Percentiles rank a stretch among this genome's conserved stretches.
phyloP scores from a whole-genome alignment of 2,113 vertebrate genomes.

The Speoplatyrhinus poulsoni region DNA sequence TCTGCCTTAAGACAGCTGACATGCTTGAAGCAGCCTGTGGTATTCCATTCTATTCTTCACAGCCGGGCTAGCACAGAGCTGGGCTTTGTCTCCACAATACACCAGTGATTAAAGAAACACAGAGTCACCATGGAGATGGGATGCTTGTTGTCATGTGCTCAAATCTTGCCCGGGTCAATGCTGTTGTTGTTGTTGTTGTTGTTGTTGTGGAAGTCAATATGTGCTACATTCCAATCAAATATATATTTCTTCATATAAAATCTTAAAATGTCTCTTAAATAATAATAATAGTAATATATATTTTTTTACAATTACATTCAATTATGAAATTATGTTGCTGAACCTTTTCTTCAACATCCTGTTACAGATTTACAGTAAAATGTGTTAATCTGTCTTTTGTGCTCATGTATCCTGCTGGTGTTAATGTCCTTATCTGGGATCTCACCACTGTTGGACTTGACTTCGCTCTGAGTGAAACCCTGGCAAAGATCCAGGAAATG shows the following conservation, averaged over 20 bases:
- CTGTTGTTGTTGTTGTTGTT: constrained; percentile 14
- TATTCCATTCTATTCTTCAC: constrained; percentile 22
- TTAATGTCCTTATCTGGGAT: constrained; percentile 28
- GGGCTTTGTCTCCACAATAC: constrained; percentile 30
- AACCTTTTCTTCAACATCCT: not conserved
- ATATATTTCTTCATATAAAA: not conserved
- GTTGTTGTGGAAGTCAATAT: constrained; percentile 1
- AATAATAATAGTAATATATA: too few relatives aligned
- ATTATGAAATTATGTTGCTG: constrained; percentile 3
- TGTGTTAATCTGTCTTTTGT: constrained; percentile 35
- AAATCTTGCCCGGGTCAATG: constrained; percentile 14
- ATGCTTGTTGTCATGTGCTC: constrained; percentile 20
- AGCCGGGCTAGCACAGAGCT: constrained; percentile 33
- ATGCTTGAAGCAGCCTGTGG: constrained; percentile 27
- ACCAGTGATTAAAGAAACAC: constrained; percentile 21
- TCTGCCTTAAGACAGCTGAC: constrained; percentile 22
- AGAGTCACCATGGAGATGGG: constrained; percentile 8
- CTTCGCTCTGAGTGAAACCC: constrained; percentile 36
- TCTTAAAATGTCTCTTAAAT: not conserved
- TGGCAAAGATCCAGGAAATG: constrained; percentile 41
- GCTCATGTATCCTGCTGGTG: constrained; percentile 27
- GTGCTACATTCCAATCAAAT: not conserved
- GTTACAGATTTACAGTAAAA: constrained; percentile 6
- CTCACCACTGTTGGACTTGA: constrained; percentile 7
- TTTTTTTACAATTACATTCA: too few relatives aligned